Evolutionary conservation across 2,113 vertebrate species (phyloP), one percentile per base, ranked within the genome.

Genomic region (Indicator indicator): DNA sequence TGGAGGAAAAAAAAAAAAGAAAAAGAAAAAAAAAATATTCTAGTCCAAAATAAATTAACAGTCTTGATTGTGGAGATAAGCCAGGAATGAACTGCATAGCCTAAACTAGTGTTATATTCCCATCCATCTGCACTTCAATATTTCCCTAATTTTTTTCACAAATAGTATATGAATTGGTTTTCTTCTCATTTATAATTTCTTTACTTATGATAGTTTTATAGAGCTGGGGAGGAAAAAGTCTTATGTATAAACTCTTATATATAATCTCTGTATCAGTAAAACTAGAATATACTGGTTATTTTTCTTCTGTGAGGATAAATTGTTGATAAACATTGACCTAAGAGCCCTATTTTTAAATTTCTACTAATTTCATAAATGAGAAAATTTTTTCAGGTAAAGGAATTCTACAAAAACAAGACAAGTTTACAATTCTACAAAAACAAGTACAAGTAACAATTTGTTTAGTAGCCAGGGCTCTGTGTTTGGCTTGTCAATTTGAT

Each of bases 271-370:
- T 67, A 86, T 88, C 50, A 85, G 18, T 67, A 70, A 67, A 59
- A 46, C 13, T 62, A 90, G 19, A 95, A 74, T 90, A 58, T 7
- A n/a, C 52, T 30, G 65, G 7, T n/a, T 88, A 44, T 90, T 83
- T 71, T 86, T 86, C 59, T 84, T 89, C 88, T 44, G 87, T 90
- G 46, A 82, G 63, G 56, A 89, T 95, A 89, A 91, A 70, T 69
- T 96, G 7, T 68, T 89, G 74, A 70, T 83, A 93, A 95, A 65
- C 19, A 36, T 7, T 36, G 84, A 73, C 28, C 21, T 94, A 81
- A 68, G 74, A 96, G 12, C 21, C 88, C 30, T 75, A 62, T 87
- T 96, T 96, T 88, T 38, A 91, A 59, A 63, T 72, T 77, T 95
- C 59, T 96, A 94, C 56, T 78, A 59, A 78, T 20, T 78, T 58